Percentiles rank a stretch among this genome's conserved stretches.
Evolutionary conservation across 2,113 vertebrate species (phyloP).

Genomic region (Notothenia coriiceps): DNA sequence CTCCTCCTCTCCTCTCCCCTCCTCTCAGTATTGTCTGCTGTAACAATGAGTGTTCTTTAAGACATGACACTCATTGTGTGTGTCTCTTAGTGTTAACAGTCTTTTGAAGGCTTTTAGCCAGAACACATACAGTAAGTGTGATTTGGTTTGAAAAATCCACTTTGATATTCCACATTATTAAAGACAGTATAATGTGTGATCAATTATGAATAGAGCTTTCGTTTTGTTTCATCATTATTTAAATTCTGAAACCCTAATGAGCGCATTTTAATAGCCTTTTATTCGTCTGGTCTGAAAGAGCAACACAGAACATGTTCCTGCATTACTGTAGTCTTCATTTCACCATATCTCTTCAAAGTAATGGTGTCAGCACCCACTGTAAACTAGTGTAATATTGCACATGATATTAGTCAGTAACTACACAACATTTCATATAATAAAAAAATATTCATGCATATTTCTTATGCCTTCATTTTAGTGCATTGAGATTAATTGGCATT

Average conservation of each 20-base stretch:
- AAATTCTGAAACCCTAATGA: slow-evolving; percentile 42
- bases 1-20: too few species aligned
- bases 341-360: slow-evolving; percentile 19
- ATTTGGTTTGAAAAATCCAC: slow-evolving; percentile 34
- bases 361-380: not conserved
- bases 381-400: not conserved
- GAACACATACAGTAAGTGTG: slow-evolving; percentile 40
- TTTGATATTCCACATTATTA: slow-evolving; percentile 24
- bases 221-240: slow-evolving; percentile 54
- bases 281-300: not conserved
- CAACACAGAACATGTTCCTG: slow-evolving; percentile 4
- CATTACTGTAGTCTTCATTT: slow-evolving; percentile 9
- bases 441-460: too few species aligned
- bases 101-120: slow-evolving; percentile 4
- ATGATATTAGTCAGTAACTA: not conserved
- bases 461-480: not conserved
- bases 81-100: slow-evolving; percentile 10
- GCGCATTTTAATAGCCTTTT: slow-evolving; percentile 44
- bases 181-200: slow-evolving; percentile 44
- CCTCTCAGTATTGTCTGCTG: not conserved
- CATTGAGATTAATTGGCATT: not conserved
- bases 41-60: slow-evolving; percentile 35
- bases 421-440: not conserved
- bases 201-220: slow-evolving; percentile 51
- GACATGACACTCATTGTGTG: slow-evolving; percentile 10